phyloP scores from a whole-genome alignment of 2,888 invertebrate species.

The Pimpla rufipes region DNA sequence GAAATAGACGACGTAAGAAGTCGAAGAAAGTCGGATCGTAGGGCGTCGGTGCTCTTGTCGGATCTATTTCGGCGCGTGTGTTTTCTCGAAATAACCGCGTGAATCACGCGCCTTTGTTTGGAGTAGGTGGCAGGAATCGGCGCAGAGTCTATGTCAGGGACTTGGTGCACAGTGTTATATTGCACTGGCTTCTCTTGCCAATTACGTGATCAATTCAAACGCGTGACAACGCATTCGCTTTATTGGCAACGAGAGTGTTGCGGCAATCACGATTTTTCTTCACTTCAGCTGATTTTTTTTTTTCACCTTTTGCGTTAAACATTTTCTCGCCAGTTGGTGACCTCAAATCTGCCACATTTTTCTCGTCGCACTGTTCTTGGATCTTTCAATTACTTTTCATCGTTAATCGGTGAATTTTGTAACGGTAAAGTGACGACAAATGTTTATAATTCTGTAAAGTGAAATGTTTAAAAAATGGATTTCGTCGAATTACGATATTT shows the following conservation, averaged over 20 bases:
- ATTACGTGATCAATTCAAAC: slow-evolving; percentile 30
- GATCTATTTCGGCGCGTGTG: slow-evolving; percentile 77
- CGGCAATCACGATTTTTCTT: too few relatives aligned
- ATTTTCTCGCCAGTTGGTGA: too few relatives aligned
- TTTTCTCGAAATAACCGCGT: slow-evolving; percentile 76
- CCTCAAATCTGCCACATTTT: too few relatives aligned
- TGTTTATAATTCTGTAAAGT: too few relatives aligned
- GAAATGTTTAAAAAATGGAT: too few relatives aligned
- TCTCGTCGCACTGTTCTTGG: too few relatives aligned
- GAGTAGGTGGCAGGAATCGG: slow-evolving; percentile 69
- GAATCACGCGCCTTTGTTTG: slow-evolving; percentile 77
- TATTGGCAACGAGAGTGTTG: not conserved
- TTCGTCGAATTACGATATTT: not conserved
- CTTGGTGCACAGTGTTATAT: slow-evolving; percentile 21
- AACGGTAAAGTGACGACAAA: too few relatives aligned
- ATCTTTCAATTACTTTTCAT: too few relatives aligned
- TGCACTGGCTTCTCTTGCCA: slow-evolving; percentile 11
- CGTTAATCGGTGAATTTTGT: too few relatives aligned
- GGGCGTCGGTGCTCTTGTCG: slow-evolving; percentile 67
- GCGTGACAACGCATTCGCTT: not conserved
- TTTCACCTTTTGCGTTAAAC: too few relatives aligned
- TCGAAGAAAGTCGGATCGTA: slow-evolving; percentile 70
- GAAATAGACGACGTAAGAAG: slow-evolving; percentile 73
- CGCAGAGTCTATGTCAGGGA: slow-evolving; percentile 59
- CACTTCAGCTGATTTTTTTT: too few relatives aligned